Conservation (phyloP, 1,140 invertebrate species). For the Drosophila mayri region DNA sequence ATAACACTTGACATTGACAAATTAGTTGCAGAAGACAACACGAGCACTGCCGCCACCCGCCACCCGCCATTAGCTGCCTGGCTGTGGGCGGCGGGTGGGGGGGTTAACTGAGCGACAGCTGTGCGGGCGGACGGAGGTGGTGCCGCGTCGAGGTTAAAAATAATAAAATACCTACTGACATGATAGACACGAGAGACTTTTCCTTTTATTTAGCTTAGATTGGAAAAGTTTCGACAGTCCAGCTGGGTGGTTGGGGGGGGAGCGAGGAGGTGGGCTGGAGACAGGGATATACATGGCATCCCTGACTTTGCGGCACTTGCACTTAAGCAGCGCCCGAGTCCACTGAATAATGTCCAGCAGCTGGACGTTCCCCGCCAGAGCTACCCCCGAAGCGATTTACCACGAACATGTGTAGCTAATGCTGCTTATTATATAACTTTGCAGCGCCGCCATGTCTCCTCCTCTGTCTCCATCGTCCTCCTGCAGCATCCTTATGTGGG, state of each 20-base stretch:
- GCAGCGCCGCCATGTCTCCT: background rate
- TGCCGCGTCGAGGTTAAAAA: conserved; percentile 69
- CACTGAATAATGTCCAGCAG: conserved; percentile 42
- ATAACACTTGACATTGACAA: conserved; percentile 85
- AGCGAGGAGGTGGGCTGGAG: background rate
- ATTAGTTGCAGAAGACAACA: conserved; percentile 82
- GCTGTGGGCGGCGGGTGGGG: conserved; percentile 16
- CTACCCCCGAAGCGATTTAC: conserved; percentile 23
- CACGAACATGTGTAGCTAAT: conserved; percentile 72
- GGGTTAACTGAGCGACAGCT: conserved; percentile 62
- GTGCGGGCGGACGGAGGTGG: conserved; percentile 7
- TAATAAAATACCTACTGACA: conserved; percentile 84
- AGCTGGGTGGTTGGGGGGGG: conserved; percentile 27
- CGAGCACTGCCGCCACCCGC: conserved; percentile 27
- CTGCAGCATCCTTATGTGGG: conserved; percentile 46
- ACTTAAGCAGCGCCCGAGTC: conserved; percentile 61
- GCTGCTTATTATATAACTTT: conserved; percentile 75
- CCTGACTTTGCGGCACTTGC: conserved; percentile 69
- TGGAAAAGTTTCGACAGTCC: conserved; percentile 84
- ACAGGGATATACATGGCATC: background rate
- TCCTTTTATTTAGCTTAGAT: conserved; percentile 84
- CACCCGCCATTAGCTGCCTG: background rate
- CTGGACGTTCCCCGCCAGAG: background rate
- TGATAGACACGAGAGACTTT: conserved; percentile 83
- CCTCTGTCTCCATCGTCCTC: background rate